Conservation (phyloP, 2,113 vertebrate species). For the Lichenostomus cassidix region DNA sequence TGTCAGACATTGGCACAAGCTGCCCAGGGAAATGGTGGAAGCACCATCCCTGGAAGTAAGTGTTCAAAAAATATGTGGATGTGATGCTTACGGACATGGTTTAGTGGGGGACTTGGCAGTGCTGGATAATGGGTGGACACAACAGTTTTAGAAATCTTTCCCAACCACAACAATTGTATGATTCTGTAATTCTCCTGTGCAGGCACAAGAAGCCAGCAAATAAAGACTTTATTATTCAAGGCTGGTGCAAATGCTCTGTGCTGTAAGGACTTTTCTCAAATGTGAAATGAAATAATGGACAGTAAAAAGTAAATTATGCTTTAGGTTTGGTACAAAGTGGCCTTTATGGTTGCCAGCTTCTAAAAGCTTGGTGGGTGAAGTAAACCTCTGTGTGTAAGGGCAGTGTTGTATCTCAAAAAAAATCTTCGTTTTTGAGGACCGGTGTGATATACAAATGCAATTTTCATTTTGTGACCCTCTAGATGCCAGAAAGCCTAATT, state of each 20-base stretch:
- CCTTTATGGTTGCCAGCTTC: not conserved
- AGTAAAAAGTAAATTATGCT: not conserved
- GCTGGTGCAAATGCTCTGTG: not conserved
- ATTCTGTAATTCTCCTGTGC: not conserved
- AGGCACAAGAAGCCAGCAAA: not conserved
- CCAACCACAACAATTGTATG: not conserved
- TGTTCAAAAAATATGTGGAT: not conserved
- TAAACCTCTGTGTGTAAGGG: not conserved
- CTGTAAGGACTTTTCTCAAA: not conserved
- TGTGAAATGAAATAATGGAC: not conserved
- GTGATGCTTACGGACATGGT: not conserved
- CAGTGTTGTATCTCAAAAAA: not conserved
- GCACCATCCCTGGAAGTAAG: not conserved
- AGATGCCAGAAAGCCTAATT: not conserved
- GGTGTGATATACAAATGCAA: not conserved
- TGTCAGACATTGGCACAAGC: not conserved
- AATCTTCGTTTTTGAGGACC: not conserved
- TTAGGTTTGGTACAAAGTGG: not conserved
- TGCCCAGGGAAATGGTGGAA: not conserved
- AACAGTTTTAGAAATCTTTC: not conserved
- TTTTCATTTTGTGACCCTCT: not conserved
- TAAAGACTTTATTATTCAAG: not conserved
- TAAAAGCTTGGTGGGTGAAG: not conserved
- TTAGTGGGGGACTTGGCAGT: not conserved
- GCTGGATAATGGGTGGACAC: not conserved